Percentiles rank a stretch among this genome's conserved stretches.
Evolutionary conservation across 2,888 invertebrate genomes (phyloP).

Genomic region (Cremastobaeus sp.): DNA sequence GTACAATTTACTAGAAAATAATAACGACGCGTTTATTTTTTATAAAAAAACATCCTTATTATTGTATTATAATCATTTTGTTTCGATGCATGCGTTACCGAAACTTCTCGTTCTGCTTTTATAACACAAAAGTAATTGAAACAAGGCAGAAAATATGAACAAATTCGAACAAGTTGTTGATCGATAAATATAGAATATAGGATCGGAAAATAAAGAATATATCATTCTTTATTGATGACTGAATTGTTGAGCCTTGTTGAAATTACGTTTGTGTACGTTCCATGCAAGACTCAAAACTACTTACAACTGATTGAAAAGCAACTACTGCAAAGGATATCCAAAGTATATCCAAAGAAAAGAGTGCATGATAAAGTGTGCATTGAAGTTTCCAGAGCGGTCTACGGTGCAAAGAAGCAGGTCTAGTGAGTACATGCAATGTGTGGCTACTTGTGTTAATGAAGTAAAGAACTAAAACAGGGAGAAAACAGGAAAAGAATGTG

Average conservation of each 20-base stretch:
- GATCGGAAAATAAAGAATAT: too few species aligned
- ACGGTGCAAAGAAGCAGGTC: conserved; percentile 56
- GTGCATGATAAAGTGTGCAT: conserved; percentile 28
- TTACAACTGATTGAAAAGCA: conserved; percentile 60
- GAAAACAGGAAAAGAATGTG: conserved; percentile 64
- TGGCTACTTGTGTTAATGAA: conserved; percentile 59
- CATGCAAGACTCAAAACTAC: conserved; percentile 52
- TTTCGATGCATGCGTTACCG: conserved; percentile 38
- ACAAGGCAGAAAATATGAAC: conserved; percentile 4
- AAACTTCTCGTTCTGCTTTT: conserved; percentile 37
- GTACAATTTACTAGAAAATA: too few species aligned
- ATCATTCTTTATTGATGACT: too few species aligned
- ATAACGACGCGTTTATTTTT: too few species aligned
- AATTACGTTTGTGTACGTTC: not conserved
- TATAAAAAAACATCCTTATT: too few species aligned
- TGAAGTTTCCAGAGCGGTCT: conserved; percentile 45
- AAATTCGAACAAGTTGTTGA: not conserved
- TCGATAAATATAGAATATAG: too few species aligned
- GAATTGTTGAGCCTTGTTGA: too few species aligned
- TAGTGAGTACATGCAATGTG: conserved; percentile 58
- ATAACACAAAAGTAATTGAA: conserved; percentile 18
- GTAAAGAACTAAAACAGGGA: conserved; percentile 48
- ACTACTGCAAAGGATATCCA: conserved; percentile 50
- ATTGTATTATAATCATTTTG: conserved; percentile 6
- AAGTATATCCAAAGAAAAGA: conserved; percentile 44